Conservation (phyloP, 2,888 invertebrate genomes). For the Drosophila gaucha region DNA sequence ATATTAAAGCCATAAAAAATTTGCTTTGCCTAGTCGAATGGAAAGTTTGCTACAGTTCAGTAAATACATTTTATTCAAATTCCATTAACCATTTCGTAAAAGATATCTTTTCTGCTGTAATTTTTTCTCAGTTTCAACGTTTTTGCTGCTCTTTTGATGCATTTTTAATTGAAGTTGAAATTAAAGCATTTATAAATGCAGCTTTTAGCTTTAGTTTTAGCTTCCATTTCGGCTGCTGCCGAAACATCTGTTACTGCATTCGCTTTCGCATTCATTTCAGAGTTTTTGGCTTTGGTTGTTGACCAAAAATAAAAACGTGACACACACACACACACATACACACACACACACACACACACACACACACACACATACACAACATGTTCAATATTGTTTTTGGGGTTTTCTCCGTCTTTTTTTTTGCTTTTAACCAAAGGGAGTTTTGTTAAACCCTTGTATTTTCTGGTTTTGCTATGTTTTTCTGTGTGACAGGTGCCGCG, state of each 20-base stretch:
- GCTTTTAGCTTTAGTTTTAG: not conserved
- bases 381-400: constrained; percentile 22
- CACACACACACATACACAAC: not conserved
- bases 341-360: constrained; percentile 1
- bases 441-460: constrained; percentile 38
- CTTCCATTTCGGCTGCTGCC: not conserved
- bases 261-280: constrained; percentile 20
- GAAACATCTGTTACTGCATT: constrained; percentile 16
- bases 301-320: constrained; percentile 7
- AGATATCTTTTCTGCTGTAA: not conserved
- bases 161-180: constrained; percentile 4
- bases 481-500: constrained; percentile 86
- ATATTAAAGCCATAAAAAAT: not conserved
- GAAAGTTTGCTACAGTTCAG: not conserved
- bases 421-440: constrained; percentile 5
- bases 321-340: not conserved
- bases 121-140: not conserved
- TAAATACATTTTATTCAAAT: constrained; percentile 6
- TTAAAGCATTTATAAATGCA: not conserved
- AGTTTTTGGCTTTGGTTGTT: constrained; percentile 9
- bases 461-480: constrained; percentile 18
- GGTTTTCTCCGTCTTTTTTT: constrained; percentile 2
- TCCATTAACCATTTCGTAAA: constrained; percentile 1
- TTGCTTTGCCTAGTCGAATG: not conserved
- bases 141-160: not conserved